Conservation (phyloP, 2,888 invertebrate genomes). For the Cenopis cana region DNA sequence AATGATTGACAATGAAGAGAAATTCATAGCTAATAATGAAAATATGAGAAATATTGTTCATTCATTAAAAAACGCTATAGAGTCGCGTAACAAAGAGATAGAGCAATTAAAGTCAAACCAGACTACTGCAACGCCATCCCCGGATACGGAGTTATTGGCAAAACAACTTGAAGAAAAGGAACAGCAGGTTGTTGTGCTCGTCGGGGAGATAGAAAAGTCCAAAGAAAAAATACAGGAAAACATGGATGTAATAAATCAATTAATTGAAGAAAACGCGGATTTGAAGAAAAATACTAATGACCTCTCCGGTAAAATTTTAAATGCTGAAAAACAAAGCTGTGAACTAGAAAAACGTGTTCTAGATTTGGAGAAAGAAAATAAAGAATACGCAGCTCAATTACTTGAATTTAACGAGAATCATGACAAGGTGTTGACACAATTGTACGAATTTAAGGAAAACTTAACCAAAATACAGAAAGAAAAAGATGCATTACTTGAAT, state of each 20-base stretch:
- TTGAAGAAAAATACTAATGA: constrained; percentile 51
- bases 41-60: constrained; percentile 72
- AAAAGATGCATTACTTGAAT: constrained; percentile 45
- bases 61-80: constrained; percentile 64
- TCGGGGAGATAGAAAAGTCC: constrained; percentile 54
- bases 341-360: constrained; percentile 52
- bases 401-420: constrained; percentile 55
- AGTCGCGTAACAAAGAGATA: constrained; percentile 65
- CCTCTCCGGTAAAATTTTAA: constrained; percentile 53
- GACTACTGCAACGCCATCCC: constrained; percentile 45
- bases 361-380: constrained; percentile 41
- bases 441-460: constrained; percentile 46
- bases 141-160: constrained; percentile 47
- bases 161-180: constrained; percentile 56
- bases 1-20: constrained; percentile 71
- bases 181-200: constrained; percentile 55
- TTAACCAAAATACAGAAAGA: constrained; percentile 20
- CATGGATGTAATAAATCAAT: constrained; percentile 54
- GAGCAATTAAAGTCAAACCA: constrained; percentile 56
- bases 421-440: constrained; percentile 48
- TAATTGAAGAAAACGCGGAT: constrained; percentile 55
- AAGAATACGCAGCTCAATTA: constrained; percentile 50
- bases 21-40: constrained; percentile 72
- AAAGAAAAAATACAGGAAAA: constrained; percentile 56
- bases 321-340: constrained; percentile 50